Conservation (phyloP, 2,888 invertebrate species). For the Scelioninae gen. 1 region DNA sequence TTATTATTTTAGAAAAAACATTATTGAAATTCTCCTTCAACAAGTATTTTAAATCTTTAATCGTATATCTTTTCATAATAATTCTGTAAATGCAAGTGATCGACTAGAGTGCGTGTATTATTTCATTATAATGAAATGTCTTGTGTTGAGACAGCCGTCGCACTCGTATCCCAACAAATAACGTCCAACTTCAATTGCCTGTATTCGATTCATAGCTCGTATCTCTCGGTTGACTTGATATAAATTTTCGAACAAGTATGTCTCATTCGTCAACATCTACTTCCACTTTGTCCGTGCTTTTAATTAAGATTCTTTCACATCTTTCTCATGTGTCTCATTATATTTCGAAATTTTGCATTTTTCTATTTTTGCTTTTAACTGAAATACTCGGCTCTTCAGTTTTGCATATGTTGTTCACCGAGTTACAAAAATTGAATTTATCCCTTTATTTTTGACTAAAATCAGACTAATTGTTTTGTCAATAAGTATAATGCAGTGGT, state of each 20-base stretch:
- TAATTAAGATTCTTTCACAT: no score
- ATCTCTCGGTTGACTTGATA: constrained; percentile 34
- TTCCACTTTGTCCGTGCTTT: constrained; percentile 1
- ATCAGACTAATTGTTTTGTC: no score
- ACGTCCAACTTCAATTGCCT: constrained; percentile 15
- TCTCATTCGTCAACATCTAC: constrained; percentile 12
- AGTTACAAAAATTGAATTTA: no score
- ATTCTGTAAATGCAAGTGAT: background rate
- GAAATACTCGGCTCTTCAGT: no score
- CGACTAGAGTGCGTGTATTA: constrained; percentile 17
- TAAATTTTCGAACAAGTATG: constrained; percentile 27
- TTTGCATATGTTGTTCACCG: no score
- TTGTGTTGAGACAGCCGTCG: constrained; percentile 13
- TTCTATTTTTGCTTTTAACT: no score
- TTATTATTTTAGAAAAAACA: no score
- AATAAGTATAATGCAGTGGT: no score
- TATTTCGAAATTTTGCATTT: no score
- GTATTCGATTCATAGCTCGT: constrained; percentile 26
- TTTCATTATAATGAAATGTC: constrained; percentile 21
- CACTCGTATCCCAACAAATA: constrained; percentile 27
- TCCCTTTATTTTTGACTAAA: no score
- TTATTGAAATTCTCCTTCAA: no score
- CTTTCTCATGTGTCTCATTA: no score
- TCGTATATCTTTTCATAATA: background rate
- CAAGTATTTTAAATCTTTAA: background rate